Evolutionary conservation across 2,113 vertebrate species (phyloP).

Genomic region (Mobula hypostoma): DNA sequence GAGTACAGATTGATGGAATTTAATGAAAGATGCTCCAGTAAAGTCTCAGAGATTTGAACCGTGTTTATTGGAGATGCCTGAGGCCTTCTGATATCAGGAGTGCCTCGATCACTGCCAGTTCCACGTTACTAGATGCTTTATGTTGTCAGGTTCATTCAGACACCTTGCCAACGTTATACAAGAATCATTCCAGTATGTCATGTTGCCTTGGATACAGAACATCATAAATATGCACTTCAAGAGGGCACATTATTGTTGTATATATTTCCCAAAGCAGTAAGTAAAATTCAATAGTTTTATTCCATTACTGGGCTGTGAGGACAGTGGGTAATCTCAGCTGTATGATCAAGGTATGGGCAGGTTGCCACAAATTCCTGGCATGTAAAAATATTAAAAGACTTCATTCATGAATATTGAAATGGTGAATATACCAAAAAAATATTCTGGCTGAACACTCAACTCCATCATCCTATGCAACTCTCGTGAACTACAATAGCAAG

Average conservation of each 20-base stretch:
- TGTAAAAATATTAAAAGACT: background rate
- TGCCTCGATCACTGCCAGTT: too few species aligned
- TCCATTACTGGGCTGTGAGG: background rate
- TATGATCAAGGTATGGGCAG: background rate
- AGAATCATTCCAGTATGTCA: slow-evolving; percentile 10
- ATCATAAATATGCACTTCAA: slow-evolving; percentile 23
- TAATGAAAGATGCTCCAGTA: too few species aligned
- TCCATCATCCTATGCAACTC: background rate
- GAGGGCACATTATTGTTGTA: slow-evolving; percentile 22
- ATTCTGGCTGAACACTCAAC: background rate
- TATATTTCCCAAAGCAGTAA: slow-evolving; percentile 10
- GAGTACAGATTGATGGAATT: background rate
- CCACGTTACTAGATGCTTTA: background rate
- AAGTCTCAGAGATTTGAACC: too few species aligned
- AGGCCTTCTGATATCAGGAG: too few species aligned
- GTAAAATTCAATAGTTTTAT: slow-evolving; percentile 2
- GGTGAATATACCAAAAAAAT: background rate
- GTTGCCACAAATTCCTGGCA: background rate
- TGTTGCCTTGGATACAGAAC: slow-evolving; percentile 26
- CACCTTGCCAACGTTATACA: slow-evolving; percentile 23
- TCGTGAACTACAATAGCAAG: background rate
- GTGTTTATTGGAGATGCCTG: too few species aligned
- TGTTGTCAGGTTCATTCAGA: slow-evolving; percentile 26
- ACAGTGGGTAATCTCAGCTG: background rate
- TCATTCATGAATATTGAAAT: slow-evolving; percentile 30